Evolutionary conservation across 1,140 invertebrate species (phyloP), one percentile per base, ranked within the genome.

Genomic region (Tetragonula clypearis): DNA sequence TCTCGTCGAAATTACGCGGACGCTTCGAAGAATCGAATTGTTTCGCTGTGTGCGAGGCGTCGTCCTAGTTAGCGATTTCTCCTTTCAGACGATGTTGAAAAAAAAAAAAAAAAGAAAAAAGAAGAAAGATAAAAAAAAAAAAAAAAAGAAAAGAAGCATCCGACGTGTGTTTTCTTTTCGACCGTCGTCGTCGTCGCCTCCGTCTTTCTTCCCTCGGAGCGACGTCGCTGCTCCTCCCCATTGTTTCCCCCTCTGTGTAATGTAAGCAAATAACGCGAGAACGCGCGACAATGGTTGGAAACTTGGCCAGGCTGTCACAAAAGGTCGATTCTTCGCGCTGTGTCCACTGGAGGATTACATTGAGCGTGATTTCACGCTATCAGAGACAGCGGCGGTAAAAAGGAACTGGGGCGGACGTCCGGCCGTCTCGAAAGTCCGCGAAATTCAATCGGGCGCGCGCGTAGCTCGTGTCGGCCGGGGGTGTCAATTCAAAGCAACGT

Each of bases 401-500:
- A 88, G 86, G 86, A 93, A 93, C 85, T 92, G 77, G 91, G 86
- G 87, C 91, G 92, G 91, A 93, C 83, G 76, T 93, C 92, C 92
- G 91, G 85, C 82, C 84, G 89, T 90, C 87, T 89, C 75, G 84
- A 88, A 87, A 90, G 87, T 86, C 84, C 84, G 88, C 86, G 87
- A 90, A 80, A 92, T 91, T 92, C 87, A 92, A 88, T 91, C 87
- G 87, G 87, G 56, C 82, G 71, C 84, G 60, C 77, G 60, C 77
- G 85, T 81, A 83, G 84, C 89, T 41, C 85, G 80, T 86, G 90
- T 88, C 90, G 81, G 41, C 4, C 41, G 0, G 41, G 78, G 84
- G 87, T 92, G 92, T 93, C 92, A 92, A 93, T 92, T 93, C 90
- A 89, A 90, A 91, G 90, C 90, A 89, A 91, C 88, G 90, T 93